These are phyloP conservation scores for Indicator indicator DNA, from an alignment of 2,113 vertebrate species.

Conservation along the genomic window DNA sequence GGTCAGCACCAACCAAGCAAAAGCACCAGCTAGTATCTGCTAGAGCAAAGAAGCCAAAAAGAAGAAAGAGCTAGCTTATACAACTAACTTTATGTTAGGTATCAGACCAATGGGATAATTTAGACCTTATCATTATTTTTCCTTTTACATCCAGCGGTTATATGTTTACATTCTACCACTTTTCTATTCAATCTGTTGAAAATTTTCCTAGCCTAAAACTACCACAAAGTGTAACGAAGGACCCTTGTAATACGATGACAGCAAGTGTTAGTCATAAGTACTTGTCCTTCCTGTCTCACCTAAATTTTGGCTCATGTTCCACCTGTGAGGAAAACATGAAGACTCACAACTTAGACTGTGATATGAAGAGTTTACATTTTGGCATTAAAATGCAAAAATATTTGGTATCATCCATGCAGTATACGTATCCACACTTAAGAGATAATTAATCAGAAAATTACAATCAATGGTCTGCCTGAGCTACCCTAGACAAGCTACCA, in stretches of 20 bases:
- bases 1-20: too few species aligned
- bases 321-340: not conserved
- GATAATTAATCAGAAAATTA: not conserved
- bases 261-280: not conserved
- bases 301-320: not conserved
- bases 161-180: too few species aligned
- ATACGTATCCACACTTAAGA: not conserved
- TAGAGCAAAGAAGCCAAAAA: too few species aligned
- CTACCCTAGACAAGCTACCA: not conserved
- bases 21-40: too few species aligned
- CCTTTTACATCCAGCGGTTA: too few species aligned
- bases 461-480: not conserved
- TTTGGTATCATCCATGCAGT: not conserved
- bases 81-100: too few species aligned
- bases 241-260: not conserved
- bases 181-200: too few species aligned
- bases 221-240: not conserved
- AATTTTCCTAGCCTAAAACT: too few species aligned
- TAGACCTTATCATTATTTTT: too few species aligned
- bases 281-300: not conserved
- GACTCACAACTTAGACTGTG: not conserved
- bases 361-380: not conserved
- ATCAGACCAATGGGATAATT: too few species aligned
- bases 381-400: not conserved
- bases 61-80: too few species aligned